Conservation (phyloP, 2,888 invertebrate species). For the Leptinotarsa rubiginosa region DNA sequence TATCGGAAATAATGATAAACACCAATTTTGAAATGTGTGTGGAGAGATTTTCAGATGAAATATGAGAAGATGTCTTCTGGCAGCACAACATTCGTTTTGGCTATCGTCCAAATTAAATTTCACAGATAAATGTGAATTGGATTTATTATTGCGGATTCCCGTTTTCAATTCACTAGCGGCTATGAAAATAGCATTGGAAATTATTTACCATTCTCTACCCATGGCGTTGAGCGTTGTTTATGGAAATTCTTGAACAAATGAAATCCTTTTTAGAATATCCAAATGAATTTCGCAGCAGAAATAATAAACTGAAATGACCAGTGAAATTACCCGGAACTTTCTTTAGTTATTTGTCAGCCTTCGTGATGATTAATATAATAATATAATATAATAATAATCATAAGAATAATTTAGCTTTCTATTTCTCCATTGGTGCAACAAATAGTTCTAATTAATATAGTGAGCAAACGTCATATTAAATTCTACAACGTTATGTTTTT, state of each 20-base stretch:
- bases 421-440: too few relatives aligned
- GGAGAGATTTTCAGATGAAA: constrained; percentile 6
- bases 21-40: neutral
- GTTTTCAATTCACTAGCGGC: constrained; percentile 44
- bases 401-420: too few relatives aligned
- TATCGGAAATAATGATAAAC: constrained; percentile 17
- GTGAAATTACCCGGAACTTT: neutral
- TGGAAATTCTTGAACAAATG: neutral
- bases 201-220: constrained; percentile 25
- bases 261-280: neutral
- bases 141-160: constrained; percentile 58
- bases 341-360: neutral
- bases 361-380: too few relatives aligned
- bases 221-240: constrained; percentile 27
- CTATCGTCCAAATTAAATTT: constrained; percentile 59
- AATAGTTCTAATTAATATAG: too few relatives aligned
- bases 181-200: constrained; percentile 34
- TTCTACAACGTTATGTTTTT: too few relatives aligned
- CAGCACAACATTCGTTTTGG: constrained; percentile 53
- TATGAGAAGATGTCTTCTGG: constrained; percentile 50
- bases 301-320: too few relatives aligned
- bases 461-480: too few relatives aligned
- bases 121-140: constrained; percentile 57
- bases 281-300: neutral
- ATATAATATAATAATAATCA: too few relatives aligned